Evolutionary conservation across 2,888 invertebrate genomes (phyloP), one percentile per base, ranked within the genome.

Genomic region (Fragum whitleyi): DNA sequence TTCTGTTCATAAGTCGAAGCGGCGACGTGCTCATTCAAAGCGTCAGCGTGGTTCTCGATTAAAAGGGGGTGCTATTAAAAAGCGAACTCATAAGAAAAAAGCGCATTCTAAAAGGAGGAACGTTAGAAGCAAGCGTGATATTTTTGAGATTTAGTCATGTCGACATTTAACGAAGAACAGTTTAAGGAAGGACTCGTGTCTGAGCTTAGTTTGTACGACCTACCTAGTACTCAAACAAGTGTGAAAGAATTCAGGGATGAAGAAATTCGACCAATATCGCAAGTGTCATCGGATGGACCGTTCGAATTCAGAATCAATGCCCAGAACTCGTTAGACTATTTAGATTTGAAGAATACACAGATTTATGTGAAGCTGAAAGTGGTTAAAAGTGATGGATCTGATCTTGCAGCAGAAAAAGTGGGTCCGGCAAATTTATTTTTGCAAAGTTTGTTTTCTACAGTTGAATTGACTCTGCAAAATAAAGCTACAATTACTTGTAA

Each of bases 401-500:
- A 51, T 53, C 2, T 59, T 2, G 68, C 72, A 61, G 26, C 57
- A 14, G 78, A 84, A 26, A 73, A 79, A 55, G 78, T 86, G 26
- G 84, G 79, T 16, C 85, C 83, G 14, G 80, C 74, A 11, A 87
- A 85, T 67, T 51, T 85, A 69, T 77, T 87, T 67, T 65, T 81
- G 9, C 82, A 77, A 67, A 68, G 79, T 19, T 32, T 87, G 76
- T 87, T 86, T 84, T 76, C 77, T 14, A 74, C 80, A 21, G 72
- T 74, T 6, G 86, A 86, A 67, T 79, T 86, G 7, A 78, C 81
- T 14, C 53, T 86, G 42, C 86, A 86, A 57, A 83, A 81, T 61
- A 85, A 77, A 61, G 61, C 61, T 16, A 61, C 32, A 32, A 61
- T 61, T 19, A 61, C 61, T n/a, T 61, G 61, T 32, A 59, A 86